Evolutionary conservation across 2,888 invertebrate species (phyloP), one percentile per base, ranked within the genome.

Genomic region (Epistrophe grossulariae): DNA sequence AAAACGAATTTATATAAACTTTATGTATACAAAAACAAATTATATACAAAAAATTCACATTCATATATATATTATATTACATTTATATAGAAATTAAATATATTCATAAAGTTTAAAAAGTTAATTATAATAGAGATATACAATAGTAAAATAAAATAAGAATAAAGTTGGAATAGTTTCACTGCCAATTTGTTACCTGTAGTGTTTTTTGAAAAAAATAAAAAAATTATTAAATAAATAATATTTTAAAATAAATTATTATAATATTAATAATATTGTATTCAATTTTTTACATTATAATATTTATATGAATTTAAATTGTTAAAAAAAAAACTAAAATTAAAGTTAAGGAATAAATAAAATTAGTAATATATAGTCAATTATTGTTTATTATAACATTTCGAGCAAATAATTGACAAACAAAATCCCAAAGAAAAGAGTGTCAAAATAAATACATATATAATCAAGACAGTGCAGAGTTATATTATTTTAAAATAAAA

Each of bases 111-210:
- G 79, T 88, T 88, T 88, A 84, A 83, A 85, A 89, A 85, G 73
- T 50, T 70, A 79, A 43, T 28, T 62, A 24, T 52, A 62, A 55
- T 4, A 70, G 24, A 71, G 17, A 64, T 55, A 57, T 40, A 83
- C 55, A 76, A 70, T 60, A 35, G 11, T 55, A 76, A 9, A 79
- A 40, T 13, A 28, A 48, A 48, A 48, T 1, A 17, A 17, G 3
- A 48, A 72, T 4, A 78, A 43, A 45, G 28, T 52, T 73, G 57
- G 52, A 38, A 50, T 45, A 79, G 66, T 77, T 79, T 79, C 77
- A 84, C 80, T 87, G 88, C 80, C 82, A 85, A 88, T 84, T 77
- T 83, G 88, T 88, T 88, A 88, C 85, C 84, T 88, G 87, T 88
- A 88, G 81, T 60, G 48, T 64, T 68, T n/a, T 68, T 50, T 76